A percentile compares a stretch with the other conserved stretches of the same genome.
Evolutionary conservation across 2,113 vertebrate genomes (phyloP).

Genomic region (Rhea americana): DNA sequence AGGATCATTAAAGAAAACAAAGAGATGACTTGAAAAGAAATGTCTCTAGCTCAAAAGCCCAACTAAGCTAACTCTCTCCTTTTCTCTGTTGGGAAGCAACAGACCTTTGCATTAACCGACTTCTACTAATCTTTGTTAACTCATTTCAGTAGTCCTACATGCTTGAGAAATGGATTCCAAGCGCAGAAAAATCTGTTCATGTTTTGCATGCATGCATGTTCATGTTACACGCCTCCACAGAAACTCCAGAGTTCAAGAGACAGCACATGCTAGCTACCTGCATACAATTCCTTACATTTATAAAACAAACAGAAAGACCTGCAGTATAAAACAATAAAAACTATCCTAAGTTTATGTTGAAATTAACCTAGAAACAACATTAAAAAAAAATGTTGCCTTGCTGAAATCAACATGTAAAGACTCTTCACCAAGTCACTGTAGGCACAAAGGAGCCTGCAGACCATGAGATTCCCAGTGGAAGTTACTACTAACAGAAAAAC

Average conservation of each 20-base stretch:
- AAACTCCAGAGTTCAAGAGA: background rate
- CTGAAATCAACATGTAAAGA: background rate
- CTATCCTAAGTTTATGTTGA: background rate
- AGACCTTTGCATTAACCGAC: background rate
- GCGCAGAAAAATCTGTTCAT: background rate
- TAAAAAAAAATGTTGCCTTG: rapidly evolving
- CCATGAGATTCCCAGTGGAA: background rate
- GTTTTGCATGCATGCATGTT: no score
- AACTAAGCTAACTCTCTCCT: background rate
- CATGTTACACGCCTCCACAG: background rate
- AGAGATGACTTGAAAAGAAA: background rate
- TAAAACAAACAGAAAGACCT: background rate
- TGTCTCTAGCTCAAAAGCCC: background rate
- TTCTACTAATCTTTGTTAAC: background rate
- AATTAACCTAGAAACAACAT: background rate
- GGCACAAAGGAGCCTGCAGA: background rate
- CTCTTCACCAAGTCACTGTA: background rate
- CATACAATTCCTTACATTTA: background rate
- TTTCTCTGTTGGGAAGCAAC: background rate
- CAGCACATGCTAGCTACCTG: background rate
- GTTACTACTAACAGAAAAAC: background rate
- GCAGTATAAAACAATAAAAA: background rate
- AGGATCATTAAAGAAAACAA: background rate
- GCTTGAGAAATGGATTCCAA: background rate
- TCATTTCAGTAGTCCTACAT: background rate